These are phyloP conservation scores for Gryllus bimaculatus DNA, from an alignment of 1,140 invertebrate genomes.

Conservation along the genomic window DNA sequence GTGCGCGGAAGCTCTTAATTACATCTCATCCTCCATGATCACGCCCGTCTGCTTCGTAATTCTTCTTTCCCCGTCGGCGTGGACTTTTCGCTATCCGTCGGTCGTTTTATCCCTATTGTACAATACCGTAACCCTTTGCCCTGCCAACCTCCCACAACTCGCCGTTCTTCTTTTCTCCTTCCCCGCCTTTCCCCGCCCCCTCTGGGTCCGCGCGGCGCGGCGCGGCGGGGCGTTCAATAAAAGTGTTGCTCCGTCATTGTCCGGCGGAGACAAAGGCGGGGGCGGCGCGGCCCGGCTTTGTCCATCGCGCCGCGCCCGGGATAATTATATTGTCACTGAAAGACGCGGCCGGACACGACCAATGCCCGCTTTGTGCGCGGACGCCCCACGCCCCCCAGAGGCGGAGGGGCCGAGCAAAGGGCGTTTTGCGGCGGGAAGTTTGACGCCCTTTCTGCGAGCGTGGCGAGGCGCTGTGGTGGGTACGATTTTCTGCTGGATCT, in stretches of 20 bases:
- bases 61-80: too few relatives aligned
- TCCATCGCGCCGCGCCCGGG: neutral
- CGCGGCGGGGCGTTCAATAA: neutral
- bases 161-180: too few relatives aligned
- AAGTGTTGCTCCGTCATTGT: neutral
- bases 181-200: neutral
- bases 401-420: neutral
- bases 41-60: too few relatives aligned
- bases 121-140: too few relatives aligned
- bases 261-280: neutral
- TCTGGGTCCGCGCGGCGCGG: neutral
- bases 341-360: neutral
- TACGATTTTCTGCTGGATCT: too few relatives aligned
- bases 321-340: conserved; percentile 1
- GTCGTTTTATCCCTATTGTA: too few relatives aligned
- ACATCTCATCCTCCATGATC: too few relatives aligned
- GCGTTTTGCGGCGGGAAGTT: too few relatives aligned
- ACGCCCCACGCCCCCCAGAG: too few relatives aligned
- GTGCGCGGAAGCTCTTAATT: too few relatives aligned
- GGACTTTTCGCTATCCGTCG: too few relatives aligned
- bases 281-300: neutral
- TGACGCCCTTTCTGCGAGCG: neutral
- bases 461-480: neutral
- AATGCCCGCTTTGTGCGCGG: neutral
- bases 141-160: too few relatives aligned